Base-by-base conservation (phyloP, 2,888 invertebrate species). In the Drosophila anomalata region DNA sequence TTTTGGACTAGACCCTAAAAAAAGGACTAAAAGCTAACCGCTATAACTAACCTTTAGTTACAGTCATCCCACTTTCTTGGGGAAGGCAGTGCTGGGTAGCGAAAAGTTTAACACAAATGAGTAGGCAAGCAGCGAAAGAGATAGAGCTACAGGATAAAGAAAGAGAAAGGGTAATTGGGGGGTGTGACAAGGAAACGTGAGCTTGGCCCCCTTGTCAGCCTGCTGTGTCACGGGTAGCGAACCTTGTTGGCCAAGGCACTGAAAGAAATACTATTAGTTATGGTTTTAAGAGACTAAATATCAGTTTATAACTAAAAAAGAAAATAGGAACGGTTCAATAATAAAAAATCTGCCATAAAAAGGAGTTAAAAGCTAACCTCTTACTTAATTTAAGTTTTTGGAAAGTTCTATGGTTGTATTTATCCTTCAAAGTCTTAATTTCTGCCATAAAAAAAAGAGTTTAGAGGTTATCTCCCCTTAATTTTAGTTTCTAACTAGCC, bases 101-200 rank as follows among this genome's bases (percentile, higher is more conserved):
- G 55, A 33, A 55, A 72, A 77, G 75, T 66, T 81, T 68, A 79
- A 73, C 79, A 66, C 73, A 78, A 81, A 78, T 75, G 71, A 67
- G 75, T 81, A 59, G 77, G 63, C 65, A 73, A 75, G n/a, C 33
- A 26, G 20, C 20, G 20, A 55, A 26, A 14, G 51, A 67, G 55
- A 46, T 46, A 56, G 67, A 42, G 29, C 42, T 11, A 36, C 12
- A 47, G 6, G 56, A 9, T 22, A 31, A 3, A 4, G 54, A 46
- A 11, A 39, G 14, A 26, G n/a, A 4, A 2, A 2, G 44, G 36
- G 17, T 9, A 17, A 46, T 51, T 51, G 20, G 46, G 59, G 51
- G 63, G 62, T 36, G 50, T 63, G 50, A 58, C 58, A 51, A 48
- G 57, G 69, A 62, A 69, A 41, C 51, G 53, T 59, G 54, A 50